Conservation (phyloP, 2,888 invertebrate genomes). For the Drosophila borborema region DNA sequence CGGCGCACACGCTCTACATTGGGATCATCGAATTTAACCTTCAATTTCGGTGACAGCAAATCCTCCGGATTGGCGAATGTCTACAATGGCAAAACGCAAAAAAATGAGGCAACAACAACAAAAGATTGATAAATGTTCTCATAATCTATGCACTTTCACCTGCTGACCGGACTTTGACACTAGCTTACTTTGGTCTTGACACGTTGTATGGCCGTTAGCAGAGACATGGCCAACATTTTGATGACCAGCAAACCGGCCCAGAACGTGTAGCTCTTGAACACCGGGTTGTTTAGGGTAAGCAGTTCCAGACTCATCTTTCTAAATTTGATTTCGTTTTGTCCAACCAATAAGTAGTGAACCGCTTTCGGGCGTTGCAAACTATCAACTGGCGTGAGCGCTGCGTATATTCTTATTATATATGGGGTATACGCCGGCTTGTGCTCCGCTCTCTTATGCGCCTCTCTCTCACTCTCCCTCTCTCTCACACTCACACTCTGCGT, state of each 20-base stretch:
- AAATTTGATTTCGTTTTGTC: background rate
- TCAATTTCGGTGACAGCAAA: slow-evolving; percentile 79
- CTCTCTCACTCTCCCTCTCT: background rate
- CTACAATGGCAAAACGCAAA: slow-evolving; percentile 78
- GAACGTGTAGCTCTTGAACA: slow-evolving; percentile 85
- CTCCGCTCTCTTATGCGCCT: background rate
- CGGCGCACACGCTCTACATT: slow-evolving; percentile 87
- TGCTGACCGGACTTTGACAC: slow-evolving; percentile 52
- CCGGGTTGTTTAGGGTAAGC: slow-evolving; percentile 76
- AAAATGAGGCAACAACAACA: background rate
- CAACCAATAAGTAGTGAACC: slow-evolving; percentile 6
- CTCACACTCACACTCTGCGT: background rate
- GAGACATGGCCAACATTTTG: slow-evolving; percentile 85
- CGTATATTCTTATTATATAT: slow-evolving; percentile 20
- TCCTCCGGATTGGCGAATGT: slow-evolving; percentile 87
- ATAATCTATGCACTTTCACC: slow-evolving; percentile 35
- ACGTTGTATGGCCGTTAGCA: slow-evolving; percentile 84
- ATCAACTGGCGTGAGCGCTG: slow-evolving; percentile 35
- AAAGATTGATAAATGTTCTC: slow-evolving; percentile 1
- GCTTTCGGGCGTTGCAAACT: slow-evolving; percentile 13
- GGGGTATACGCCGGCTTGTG: slow-evolving; percentile 21
- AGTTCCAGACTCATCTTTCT: slow-evolving; percentile 70
- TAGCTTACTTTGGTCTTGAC: slow-evolving; percentile 84
- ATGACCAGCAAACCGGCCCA: slow-evolving; percentile 84
- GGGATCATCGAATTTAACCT: slow-evolving; percentile 85